These are phyloP conservation scores for Ctenomys sociabilis DNA, from an alignment of 2,113 vertebrate species.

Conservation along the genomic window DNA sequence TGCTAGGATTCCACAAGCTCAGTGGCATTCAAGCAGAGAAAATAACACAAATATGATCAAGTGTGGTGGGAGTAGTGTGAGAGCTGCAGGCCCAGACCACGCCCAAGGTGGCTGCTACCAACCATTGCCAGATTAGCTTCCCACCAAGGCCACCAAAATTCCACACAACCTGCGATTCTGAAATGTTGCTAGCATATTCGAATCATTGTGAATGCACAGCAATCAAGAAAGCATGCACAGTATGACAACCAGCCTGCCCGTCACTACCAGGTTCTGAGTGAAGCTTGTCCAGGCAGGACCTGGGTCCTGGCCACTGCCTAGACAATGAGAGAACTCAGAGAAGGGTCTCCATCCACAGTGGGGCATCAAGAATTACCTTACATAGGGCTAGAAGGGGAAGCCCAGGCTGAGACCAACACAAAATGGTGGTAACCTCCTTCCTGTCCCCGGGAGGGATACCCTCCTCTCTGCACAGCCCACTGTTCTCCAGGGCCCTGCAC, in stretches of 20 bases:
- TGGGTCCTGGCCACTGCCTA: not conserved
- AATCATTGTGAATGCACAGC: not conserved
- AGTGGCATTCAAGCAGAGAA: not conserved
- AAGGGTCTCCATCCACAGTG: not conserved
- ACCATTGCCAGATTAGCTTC: not conserved
- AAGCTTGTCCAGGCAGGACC: not conserved
- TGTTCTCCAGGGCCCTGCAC: not conserved
- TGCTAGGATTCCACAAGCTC: not conserved
- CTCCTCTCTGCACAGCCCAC: not conserved
- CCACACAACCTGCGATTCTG: not conserved
- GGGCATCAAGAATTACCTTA: not conserved
- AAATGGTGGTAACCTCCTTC: not conserved
- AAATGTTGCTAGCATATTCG: conserved; percentile 2
- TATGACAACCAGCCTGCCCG: not conserved
- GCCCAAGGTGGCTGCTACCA: fast-evolving
- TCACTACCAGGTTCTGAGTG: not conserved
- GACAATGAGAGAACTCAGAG: not conserved
- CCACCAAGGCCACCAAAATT: not conserved
- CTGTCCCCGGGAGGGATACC: not conserved
- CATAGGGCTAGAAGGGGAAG: not conserved
- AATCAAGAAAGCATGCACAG: not conserved
- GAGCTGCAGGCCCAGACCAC: not conserved
- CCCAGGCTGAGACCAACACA: not conserved
- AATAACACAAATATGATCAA: not conserved
- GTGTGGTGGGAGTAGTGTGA: fast-evolving